Conservation (phyloP, 92 coral and sea anemone genomes). For the Phymanthus crucifer region DNA sequence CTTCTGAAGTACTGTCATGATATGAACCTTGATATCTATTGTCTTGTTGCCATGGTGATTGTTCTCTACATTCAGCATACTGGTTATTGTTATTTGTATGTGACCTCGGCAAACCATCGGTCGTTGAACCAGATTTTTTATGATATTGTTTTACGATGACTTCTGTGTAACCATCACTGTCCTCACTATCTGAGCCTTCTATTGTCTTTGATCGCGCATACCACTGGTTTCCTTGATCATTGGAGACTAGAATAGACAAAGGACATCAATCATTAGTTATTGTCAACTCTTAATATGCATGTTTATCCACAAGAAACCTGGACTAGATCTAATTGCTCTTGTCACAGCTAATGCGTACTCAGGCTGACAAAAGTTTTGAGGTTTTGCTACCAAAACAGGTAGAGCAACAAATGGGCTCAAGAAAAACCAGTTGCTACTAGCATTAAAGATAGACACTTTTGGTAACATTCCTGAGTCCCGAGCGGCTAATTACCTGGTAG, state of each 20-base stretch:
- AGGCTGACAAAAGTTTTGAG: no score
- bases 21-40: neutral
- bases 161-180: constrained; percentile 81
- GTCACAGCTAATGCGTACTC: no score
- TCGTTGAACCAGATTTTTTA: neutral
- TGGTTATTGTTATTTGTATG: neutral
- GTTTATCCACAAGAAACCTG: no score
- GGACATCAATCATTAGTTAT: no score
- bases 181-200: constrained; percentile 67
- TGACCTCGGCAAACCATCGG: neutral
- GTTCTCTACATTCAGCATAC: neutral
- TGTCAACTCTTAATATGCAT: no score
- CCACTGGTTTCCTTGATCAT: constrained; percentile 55
- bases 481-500: no score
- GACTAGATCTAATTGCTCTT: no score
- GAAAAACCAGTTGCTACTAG: no score
- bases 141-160: constrained; percentile 8
- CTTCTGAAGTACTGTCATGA: neutral
- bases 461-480: no score
- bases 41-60: neutral
- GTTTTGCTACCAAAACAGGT: no score
- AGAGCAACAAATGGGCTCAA: no score
- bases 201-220: constrained; percentile 66
- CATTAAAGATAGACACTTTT: no score
- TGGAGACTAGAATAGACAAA: constrained; percentile 1